phyloP scores from a whole-genome alignment of 2,113 vertebrate species.

The Pontoporia blainvillei region DNA sequence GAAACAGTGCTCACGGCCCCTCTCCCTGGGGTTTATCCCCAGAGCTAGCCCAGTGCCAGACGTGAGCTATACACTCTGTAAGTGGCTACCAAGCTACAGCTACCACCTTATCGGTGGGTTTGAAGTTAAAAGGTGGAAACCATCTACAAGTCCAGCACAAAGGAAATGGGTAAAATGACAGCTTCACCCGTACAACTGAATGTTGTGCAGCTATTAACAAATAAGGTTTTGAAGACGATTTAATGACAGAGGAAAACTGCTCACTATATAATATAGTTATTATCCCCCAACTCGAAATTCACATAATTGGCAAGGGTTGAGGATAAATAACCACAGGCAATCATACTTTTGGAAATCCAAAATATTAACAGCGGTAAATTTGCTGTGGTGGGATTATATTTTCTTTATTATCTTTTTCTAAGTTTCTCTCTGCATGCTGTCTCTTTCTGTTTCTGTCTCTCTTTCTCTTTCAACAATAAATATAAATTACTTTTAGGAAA shows the following conservation, averaged over 20 bases:
- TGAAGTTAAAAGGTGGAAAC: not conserved
- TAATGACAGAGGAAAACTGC: not conserved
- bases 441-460: not conserved
- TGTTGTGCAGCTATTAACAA: not conserved
- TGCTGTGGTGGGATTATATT: not conserved
- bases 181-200: not conserved
- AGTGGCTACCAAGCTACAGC: not conserved
- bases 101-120: not conserved
- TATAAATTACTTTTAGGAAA: not conserved
- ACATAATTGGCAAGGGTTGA: not conserved
- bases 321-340: not conserved
- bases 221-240: not conserved
- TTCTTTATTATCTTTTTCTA: not conserved
- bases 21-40: not conserved
- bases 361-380: not conserved
- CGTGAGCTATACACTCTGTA: not conserved
- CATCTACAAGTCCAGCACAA: not conserved
- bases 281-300: not conserved
- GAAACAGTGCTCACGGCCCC: fast-evolving
- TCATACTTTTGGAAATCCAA: not conserved
- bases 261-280: not conserved
- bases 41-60: not conserved
- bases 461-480: not conserved
- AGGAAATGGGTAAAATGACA: not conserved
- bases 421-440: not conserved